Evolutionary conservation across 2,888 invertebrate species (phyloP).

Genomic region (Plebejus anna): DNA sequence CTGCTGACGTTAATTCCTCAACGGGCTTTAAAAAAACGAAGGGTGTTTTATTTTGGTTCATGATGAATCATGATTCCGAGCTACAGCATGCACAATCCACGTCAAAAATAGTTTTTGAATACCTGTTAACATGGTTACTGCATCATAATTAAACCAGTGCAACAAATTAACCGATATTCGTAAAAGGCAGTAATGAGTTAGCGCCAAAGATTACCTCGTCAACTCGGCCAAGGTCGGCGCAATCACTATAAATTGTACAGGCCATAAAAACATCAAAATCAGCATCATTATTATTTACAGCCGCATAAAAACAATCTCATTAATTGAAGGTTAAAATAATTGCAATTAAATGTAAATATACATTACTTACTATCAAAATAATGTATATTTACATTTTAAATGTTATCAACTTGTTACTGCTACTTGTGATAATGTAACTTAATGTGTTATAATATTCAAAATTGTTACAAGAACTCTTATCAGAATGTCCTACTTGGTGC

Average conservation of each 20-base stretch:
- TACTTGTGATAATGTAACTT: too few relatives aligned
- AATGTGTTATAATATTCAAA: too few relatives aligned
- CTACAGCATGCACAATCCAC: too few relatives aligned
- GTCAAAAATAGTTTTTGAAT: too few relatives aligned
- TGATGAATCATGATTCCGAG: too few relatives aligned
- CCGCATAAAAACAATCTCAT: background rate
- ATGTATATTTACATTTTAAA: background rate
- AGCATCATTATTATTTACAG: background rate
- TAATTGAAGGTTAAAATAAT: background rate
- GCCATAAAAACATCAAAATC: background rate
- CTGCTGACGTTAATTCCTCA: too few relatives aligned
- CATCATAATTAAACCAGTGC: background rate
- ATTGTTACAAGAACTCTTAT: too few relatives aligned
- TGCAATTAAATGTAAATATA: background rate
- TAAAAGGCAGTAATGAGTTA: slow-evolving; percentile 10
- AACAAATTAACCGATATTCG: background rate
- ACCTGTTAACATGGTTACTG: too few relatives aligned
- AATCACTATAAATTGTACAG: background rate
- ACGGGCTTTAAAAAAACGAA: too few relatives aligned
- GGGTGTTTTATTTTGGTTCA: too few relatives aligned
- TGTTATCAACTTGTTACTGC: background rate
- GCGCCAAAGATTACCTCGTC: background rate
- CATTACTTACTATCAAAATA: background rate
- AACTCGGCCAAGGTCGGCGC: background rate
- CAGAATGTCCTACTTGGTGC: too few relatives aligned